Conservation (phyloP, 1,140 invertebrate species). For the Hycleus cichorii region DNA sequence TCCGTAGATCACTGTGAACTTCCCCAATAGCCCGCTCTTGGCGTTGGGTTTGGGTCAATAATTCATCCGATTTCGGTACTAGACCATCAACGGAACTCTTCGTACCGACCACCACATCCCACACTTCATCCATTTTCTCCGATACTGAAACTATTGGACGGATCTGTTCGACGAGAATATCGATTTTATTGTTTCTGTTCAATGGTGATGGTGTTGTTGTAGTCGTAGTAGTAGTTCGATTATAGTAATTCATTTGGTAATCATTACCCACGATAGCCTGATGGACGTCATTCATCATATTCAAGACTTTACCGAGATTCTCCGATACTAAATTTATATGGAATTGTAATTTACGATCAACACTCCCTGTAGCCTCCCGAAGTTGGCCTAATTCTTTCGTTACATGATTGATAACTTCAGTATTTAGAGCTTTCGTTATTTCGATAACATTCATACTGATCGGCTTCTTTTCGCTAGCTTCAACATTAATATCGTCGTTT, state of each 20-base stretch:
- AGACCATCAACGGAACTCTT: slow-evolving; percentile 78
- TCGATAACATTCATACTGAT: slow-evolving; percentile 71
- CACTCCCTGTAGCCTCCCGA: slow-evolving; percentile 62
- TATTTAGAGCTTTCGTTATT: slow-evolving; percentile 68
- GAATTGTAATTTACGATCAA: slow-evolving; percentile 76
- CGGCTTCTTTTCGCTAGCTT: slow-evolving; percentile 77
- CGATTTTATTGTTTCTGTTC: slow-evolving; percentile 63
- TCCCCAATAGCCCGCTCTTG: slow-evolving; percentile 81
- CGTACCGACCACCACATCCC: slow-evolving; percentile 79
- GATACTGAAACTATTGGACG: slow-evolving; percentile 75
- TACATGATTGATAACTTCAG: slow-evolving; percentile 67
- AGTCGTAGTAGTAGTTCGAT: slow-evolving; percentile 21
- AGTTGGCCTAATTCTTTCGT: slow-evolving; percentile 67
- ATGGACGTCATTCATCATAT: slow-evolving; percentile 71
- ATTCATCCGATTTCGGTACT: slow-evolving; percentile 75
- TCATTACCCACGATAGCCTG: slow-evolving; percentile 64
- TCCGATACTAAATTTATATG: slow-evolving; percentile 76
- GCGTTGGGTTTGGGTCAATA: slow-evolving; percentile 75
- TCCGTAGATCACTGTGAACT: slow-evolving; percentile 73
- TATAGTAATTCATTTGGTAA: slow-evolving; percentile 23
- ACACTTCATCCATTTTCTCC: slow-evolving; percentile 84
- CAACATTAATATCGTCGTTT: slow-evolving; percentile 71
- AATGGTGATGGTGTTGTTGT: slow-evolving; percentile 48
- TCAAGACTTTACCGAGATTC: slow-evolving; percentile 66
- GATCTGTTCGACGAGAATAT: slow-evolving; percentile 68